Conservation (phyloP, 2,113 vertebrate species). For the Himantopus leucocephalus region DNA sequence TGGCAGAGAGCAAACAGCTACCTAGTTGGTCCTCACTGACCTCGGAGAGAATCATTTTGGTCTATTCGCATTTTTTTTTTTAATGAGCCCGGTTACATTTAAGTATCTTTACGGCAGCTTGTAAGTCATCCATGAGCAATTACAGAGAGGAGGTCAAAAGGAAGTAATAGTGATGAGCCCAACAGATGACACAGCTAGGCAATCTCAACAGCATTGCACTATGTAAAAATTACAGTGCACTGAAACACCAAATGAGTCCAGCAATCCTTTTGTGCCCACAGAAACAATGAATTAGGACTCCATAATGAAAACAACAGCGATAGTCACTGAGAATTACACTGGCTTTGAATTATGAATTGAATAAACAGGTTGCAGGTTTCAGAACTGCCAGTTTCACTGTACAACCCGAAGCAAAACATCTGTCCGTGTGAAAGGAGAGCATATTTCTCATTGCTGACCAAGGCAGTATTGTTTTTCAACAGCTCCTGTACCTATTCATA, state of each 20-base stretch:
- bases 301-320: not conserved
- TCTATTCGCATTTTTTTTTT: not conserved
- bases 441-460: not conserved
- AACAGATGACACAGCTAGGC: constrained; percentile 29
- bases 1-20: constrained; percentile 3
- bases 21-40: not conserved
- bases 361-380: constrained; percentile 33
- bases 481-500: not conserved
- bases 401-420: not conserved
- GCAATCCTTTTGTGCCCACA: constrained; percentile 1
- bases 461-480: not conserved
- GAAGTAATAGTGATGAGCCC: constrained; percentile 38
- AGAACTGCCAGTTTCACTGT: not conserved
- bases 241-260: not conserved
- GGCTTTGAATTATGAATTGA: not conserved
- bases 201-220: not conserved
- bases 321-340: not conserved
- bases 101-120: not conserved
- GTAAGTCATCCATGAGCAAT: constrained; percentile 20
- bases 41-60: not conserved
- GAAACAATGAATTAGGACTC: constrained; percentile 25
- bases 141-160: constrained; percentile 48
- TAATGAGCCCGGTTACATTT: not conserved
- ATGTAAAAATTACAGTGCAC: constrained; percentile 30
- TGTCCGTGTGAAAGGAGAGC: not conserved